phyloP scores from a whole-genome alignment of 2,888 invertebrate genomes.

The Caenorhabditis sp. region DNA sequence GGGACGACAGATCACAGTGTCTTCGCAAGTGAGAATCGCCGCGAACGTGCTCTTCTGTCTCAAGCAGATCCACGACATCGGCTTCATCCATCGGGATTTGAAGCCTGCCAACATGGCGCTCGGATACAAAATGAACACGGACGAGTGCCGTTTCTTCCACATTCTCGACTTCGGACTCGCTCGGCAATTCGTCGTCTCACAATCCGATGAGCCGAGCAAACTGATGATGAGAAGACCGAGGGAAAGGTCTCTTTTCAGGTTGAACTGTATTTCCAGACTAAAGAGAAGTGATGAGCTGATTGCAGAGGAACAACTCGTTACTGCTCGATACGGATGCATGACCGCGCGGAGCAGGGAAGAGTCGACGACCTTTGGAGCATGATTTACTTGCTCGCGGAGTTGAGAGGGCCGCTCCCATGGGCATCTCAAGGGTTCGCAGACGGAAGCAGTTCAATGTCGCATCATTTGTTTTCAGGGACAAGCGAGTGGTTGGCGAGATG shows the following conservation, averaged over 20 bases:
- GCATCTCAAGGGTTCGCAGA: conserved; percentile 48
- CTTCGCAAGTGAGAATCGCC: conserved; percentile 69
- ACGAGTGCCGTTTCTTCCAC: conserved; percentile 67
- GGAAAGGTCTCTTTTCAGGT: conserved; percentile 58
- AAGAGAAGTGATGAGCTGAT: no score
- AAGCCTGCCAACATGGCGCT: conserved; percentile 66
- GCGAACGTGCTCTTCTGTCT: conserved; percentile 69
- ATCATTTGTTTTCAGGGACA: conserved; percentile 59
- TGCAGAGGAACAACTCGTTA: conserved; percentile 70
- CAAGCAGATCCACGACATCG: conserved; percentile 75
- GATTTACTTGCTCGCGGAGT: conserved; percentile 71
- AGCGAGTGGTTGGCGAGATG: conserved; percentile 64
- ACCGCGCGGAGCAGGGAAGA: conserved; percentile 70
- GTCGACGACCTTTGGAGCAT: conserved; percentile 74
- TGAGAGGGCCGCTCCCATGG: conserved; percentile 71
- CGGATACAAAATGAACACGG: conserved; percentile 29
- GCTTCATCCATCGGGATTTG: conserved; percentile 69
- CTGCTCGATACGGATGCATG: conserved; percentile 68
- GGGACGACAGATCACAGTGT: conserved; percentile 51
- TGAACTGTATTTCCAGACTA: no score
- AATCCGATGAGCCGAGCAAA: conserved; percentile 31
- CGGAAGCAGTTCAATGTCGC: no score
- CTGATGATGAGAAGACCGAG: conserved; percentile 62
- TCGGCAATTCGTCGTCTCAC: conserved; percentile 63
- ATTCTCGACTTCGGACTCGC: conserved; percentile 71